Conservation (phyloP, 2,888 invertebrate genomes). For the Gnatocerus cornutus region DNA sequence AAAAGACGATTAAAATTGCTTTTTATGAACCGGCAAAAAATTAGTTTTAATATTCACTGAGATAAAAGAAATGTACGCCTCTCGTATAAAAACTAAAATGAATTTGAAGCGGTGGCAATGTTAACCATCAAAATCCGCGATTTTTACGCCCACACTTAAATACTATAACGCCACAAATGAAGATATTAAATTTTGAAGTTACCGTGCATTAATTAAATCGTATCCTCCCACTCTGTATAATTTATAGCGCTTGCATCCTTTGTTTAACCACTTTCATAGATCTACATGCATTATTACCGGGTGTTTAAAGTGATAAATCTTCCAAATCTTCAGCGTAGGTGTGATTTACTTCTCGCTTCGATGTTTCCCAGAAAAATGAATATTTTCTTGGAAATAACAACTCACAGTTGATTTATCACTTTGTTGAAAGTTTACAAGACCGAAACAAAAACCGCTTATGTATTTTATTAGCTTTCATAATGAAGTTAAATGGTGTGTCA, state of each 20-base stretch:
- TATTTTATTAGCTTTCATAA: constrained; percentile 7
- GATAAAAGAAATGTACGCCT: too few relatives aligned
- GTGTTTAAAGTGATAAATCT: constrained; percentile 12
- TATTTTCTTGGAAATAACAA: constrained; percentile 9
- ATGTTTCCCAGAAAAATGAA: constrained; percentile 11
- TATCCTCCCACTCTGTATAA: not conserved
- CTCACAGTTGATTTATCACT: constrained; percentile 5
- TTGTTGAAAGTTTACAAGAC: not conserved
- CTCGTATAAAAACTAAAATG: too few relatives aligned
- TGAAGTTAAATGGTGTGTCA: constrained; percentile 4
- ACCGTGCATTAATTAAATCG: not conserved
- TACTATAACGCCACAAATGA: too few relatives aligned
- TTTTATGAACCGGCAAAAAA: too few relatives aligned
- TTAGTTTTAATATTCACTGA: too few relatives aligned
- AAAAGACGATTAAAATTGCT: too few relatives aligned
- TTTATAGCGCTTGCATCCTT: not conserved
- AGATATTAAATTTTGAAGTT: too few relatives aligned
- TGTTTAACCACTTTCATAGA: too few relatives aligned
- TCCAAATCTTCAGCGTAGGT: constrained; percentile 9
- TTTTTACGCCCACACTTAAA: too few relatives aligned
- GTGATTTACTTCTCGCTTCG: constrained; percentile 9
- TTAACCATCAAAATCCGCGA: too few relatives aligned
- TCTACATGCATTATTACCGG: not conserved
- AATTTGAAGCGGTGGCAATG: too few relatives aligned
- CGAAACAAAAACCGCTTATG: not conserved